These are phyloP conservation scores for Incurvaria masculella DNA, from an alignment of 2,888 invertebrate species.

Conservation along the genomic window DNA sequence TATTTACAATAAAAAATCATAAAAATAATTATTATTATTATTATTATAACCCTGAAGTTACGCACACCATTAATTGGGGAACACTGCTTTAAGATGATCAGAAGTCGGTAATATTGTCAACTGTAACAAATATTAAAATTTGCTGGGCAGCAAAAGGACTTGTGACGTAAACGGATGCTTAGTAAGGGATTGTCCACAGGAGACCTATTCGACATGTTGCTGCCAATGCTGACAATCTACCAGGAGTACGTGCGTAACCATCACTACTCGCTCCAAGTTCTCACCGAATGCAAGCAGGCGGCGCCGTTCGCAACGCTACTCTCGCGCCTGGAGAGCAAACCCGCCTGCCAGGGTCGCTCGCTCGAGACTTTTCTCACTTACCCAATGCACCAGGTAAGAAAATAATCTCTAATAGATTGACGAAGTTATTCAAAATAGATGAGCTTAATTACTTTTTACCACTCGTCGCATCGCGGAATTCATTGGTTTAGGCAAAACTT, in stretches of 20 bases:
- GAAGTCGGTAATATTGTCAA: too few relatives aligned
- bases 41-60: too few relatives aligned
- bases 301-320: conserved; percentile 75
- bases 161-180: not conserved
- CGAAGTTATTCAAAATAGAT: not conserved
- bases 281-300: conserved; percentile 89
- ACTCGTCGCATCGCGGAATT: too few relatives aligned
- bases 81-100: too few relatives aligned
- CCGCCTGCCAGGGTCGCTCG: conserved; percentile 79
- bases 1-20: too few relatives aligned
- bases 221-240: conserved; percentile 93
- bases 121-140: too few relatives aligned
- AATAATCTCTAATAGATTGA: not conserved
- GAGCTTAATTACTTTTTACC: too few relatives aligned
- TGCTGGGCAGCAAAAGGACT: not conserved
- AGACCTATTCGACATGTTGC: conserved; percentile 90
- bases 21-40: too few relatives aligned
- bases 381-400: conserved; percentile 90
- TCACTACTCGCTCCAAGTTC: conserved; percentile 88
- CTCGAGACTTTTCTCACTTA: conserved; percentile 88
- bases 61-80: too few relatives aligned
- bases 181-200: conserved; percentile 54
- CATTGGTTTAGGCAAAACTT: too few relatives aligned
- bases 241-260: conserved; percentile 94
- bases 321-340: conserved; percentile 78